Evolutionary conservation across 1,140 invertebrate species (phyloP).

Genomic region (Diplogasteroides magnus): DNA sequence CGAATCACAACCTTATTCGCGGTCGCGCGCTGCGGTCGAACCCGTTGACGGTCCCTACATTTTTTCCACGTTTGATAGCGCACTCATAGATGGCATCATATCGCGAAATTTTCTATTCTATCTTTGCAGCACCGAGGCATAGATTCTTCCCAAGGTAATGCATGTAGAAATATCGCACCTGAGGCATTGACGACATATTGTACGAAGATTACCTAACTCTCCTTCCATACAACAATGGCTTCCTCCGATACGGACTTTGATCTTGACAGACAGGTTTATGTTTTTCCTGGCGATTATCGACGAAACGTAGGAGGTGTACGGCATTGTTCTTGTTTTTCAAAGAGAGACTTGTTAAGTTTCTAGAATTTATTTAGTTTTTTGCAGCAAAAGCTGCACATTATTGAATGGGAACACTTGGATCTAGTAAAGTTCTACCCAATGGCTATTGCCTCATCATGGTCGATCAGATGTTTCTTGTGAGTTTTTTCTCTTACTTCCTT

Average conservation of each 20-base stretch:
- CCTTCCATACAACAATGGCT: conserved; percentile 19
- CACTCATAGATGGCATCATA: too few species aligned
- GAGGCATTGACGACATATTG: background rate
- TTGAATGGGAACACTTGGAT: conserved; percentile 98
- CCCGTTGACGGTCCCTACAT: too few species aligned
- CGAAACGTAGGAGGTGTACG: background rate
- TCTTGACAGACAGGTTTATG: conserved; percentile 9
- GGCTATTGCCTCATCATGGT: conserved; percentile 78
- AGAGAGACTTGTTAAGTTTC: background rate
- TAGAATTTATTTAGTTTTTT: background rate
- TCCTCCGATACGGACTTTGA: conserved; percentile 31
- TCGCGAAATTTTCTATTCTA: too few species aligned
- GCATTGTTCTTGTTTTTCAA: conserved; percentile 14
- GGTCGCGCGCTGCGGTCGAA: too few species aligned
- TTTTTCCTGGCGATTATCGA: background rate
- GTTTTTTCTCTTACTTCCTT: background rate
- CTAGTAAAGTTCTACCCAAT: conserved; percentile 80
- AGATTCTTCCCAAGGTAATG: too few species aligned
- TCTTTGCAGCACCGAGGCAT: too few species aligned
- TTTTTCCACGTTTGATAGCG: too few species aligned
- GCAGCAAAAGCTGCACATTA: conserved; percentile 57
- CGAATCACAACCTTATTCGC: too few species aligned
- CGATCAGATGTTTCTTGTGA: conserved; percentile 73
- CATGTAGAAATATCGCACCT: too few species aligned
- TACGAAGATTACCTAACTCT: background rate